A percentile compares a stretch with the other conserved stretches of the same genome.
Evolutionary conservation across 2,888 invertebrate genomes (phyloP).

Genomic region (Acleris holmiana): DNA sequence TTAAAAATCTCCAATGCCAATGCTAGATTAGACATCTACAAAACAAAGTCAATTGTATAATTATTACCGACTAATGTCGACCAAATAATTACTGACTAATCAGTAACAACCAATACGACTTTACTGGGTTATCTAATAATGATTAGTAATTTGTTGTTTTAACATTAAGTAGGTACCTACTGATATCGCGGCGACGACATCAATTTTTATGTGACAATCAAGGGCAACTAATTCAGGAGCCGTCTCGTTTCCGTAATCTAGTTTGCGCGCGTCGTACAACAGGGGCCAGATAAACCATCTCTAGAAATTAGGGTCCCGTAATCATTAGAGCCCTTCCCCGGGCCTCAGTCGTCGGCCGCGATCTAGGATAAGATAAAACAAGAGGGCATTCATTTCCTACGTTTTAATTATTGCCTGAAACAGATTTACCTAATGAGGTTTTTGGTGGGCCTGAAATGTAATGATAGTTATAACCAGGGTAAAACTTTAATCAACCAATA

Average conservation of each 20-base stretch:
- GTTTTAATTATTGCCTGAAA: slow-evolving; percentile 11
- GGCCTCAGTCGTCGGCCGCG: slow-evolving; percentile 7
- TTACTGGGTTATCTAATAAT: slow-evolving; percentile 5
- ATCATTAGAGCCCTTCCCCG: slow-evolving; percentile 9
- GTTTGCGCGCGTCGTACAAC: neutral
- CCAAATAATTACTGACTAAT: neutral
- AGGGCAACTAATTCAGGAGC: neutral
- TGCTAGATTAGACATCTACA: no score
- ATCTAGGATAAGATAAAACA: slow-evolving; percentile 9
- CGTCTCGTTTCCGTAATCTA: slow-evolving; percentile 1
- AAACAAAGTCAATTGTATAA: no score
- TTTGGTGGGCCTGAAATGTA: neutral
- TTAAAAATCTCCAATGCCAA: no score
- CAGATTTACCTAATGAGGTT: slow-evolving; percentile 1
- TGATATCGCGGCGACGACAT: slow-evolving; percentile 3
- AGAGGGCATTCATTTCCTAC: slow-evolving; percentile 11
- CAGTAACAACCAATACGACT: no score
- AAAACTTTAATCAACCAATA: no score
- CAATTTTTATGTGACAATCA: slow-evolving; percentile 1
- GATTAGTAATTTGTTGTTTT: slow-evolving; percentile 8
- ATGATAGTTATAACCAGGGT: neutral
- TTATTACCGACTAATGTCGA: no score
- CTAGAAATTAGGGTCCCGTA: slow-evolving; percentile 12
- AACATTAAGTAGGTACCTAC: neutral
- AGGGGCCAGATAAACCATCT: slow-evolving; percentile 14